Conservation (phyloP, 2,888 invertebrate genomes). For the Himalopsyche kuldschensis region DNA sequence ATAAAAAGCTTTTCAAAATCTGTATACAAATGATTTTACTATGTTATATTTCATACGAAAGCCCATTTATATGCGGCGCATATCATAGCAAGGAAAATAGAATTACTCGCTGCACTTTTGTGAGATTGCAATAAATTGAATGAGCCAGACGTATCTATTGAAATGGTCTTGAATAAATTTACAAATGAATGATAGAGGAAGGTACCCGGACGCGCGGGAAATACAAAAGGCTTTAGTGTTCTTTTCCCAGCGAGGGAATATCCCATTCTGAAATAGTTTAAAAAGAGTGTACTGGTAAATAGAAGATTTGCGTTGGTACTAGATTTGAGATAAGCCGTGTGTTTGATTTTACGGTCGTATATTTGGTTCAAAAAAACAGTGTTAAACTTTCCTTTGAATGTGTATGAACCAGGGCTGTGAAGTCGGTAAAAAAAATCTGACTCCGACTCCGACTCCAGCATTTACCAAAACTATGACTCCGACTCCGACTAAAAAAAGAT, state of each 20-base stretch:
- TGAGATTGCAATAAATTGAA: not conserved
- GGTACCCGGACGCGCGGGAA: not conserved
- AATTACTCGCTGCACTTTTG: not conserved
- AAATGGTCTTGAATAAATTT: not conserved
- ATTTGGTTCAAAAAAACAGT: too few relatives aligned
- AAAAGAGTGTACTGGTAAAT: not conserved
- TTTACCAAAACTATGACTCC: too few relatives aligned
- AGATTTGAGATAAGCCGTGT: not conserved
- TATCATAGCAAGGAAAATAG: not conserved
- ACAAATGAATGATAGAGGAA: not conserved
- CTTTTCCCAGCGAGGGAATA: not conserved
- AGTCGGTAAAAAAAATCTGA: too few relatives aligned
- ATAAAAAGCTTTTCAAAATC: too few relatives aligned
- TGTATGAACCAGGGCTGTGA: too few relatives aligned
- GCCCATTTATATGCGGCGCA: too few relatives aligned
- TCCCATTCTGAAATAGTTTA: not conserved
- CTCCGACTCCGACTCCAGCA: too few relatives aligned
- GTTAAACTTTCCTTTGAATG: too few relatives aligned
- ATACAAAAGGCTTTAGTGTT: not conserved
- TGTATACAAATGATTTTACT: too few relatives aligned
- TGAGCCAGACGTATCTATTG: not conserved
- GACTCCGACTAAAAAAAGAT: too few relatives aligned
- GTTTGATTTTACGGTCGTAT: not conserved
- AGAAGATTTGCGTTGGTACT: not conserved
- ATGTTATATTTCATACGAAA: too few relatives aligned